Base-by-base conservation (phyloP, 2,797 vertebrate species). In the Trachurus trachurus region DNA sequence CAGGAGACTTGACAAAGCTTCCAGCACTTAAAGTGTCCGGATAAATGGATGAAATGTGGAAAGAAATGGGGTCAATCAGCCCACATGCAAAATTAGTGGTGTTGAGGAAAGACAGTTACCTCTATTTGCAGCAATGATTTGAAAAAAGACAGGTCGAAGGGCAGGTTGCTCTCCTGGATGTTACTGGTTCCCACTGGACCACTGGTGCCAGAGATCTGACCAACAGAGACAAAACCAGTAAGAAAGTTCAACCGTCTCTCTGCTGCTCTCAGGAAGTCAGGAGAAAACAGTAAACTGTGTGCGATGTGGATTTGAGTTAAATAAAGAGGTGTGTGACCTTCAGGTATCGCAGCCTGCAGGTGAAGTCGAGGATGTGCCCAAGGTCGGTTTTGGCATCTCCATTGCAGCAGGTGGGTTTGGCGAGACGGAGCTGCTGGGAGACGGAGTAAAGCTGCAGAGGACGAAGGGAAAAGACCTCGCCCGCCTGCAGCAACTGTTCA, bases 321-420 rank as follows among this genome's bases (percentile, higher is more conserved):
- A 29, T 7, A 5, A 19, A 12, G 15, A n/a, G 22, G 11, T 50
- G 40, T 26, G 17, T 8, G 10, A 99, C 98, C 97, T 98, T 99
- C 65, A 99, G 96, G 92, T 99, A 99, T 85, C 96, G 97, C 63
- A 99, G 97, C 64, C 97, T 94, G 89, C 98, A 99, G 72, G 97
- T 96, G 92, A 99, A 99, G 94, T 99, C 98, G 61, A 99, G 95
- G 87, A 99, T 98, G 91, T 99, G 98, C 15, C 98, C 98, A 2
- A 99, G 95, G 91, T 99, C 98, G 0, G 97, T 97, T 90, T 96
- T 98, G 93, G 97, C 96, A 44, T 99, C 98, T 80, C 98, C 97
- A 0, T 96, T 98, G 76, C 95, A 96, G 78, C 98, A 99, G 0
- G 97, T 97, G 3, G 98, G 98, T 76, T 97, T 98, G 81, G 97